Evolutionary conservation across 2,888 invertebrate genomes (phyloP), one percentile per base, ranked within the genome.

Genomic region (Anorthoa munda): DNA sequence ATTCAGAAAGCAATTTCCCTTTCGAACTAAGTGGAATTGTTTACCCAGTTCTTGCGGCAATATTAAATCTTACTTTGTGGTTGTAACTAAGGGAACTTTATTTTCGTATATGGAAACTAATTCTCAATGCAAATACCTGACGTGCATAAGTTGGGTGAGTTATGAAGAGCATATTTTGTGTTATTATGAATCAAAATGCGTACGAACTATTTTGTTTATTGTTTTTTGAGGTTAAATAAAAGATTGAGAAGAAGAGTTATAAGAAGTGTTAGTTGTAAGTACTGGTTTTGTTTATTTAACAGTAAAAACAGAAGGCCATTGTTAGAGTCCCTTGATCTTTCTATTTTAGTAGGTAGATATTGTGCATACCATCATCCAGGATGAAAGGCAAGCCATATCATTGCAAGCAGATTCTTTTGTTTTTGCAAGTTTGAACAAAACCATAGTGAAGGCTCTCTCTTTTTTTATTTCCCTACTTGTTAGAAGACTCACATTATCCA

Each of bases 41-140:
- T 84, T 81, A 78, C 75, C 75, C 72, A 72, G 77, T 75, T 77
- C 85, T 81, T 84, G 68, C 63, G 81, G 81, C 75, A 69, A 79
- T 88, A 84, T 85, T 85, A 85, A 86, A 82, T 85, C 83, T 82
- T 84, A 82, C 87, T 86, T 83, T 83, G 86, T 75, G 84, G 72
- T 61, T 75, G n/a, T 70, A 81, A 81, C 50, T 48, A 31, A 61
- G 75, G 59, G 56, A 84, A 80, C 82, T 86, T 83, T 79, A 81
- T 83, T 82, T 86, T 84, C 74, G 71, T 72, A 45, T 73, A 79
- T 77, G 60, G 77, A 83, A 82, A 66, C 70, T 82, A 70, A 82
- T 66, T 78, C 77, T 77, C 71, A 77, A 78, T 60, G 71, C n/a
- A 77, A 61, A 69, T 51, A 69, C 15, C 48, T 26, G 26, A 60